phyloP scores from a whole-genome alignment of 2,113 vertebrate species.

The Chiloscyllium plagiosum region DNA sequence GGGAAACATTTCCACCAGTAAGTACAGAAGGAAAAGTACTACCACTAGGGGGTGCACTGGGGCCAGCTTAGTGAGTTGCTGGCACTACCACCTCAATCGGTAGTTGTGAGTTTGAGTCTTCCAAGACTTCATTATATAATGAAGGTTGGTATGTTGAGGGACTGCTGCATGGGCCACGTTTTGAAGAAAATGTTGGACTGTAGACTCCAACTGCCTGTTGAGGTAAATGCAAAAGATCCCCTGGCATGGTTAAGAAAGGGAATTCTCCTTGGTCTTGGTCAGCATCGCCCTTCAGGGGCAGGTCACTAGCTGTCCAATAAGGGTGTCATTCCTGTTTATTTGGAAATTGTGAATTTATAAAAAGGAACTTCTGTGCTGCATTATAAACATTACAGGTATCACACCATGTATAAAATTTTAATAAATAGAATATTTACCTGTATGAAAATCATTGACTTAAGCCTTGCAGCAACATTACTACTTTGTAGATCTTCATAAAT shows the following conservation, averaged over 20 bases:
- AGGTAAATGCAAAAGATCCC: not conserved
- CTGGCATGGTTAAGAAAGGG: not conserved
- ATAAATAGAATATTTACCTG: slow-evolving; percentile 50
- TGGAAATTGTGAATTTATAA: not conserved
- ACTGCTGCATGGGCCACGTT: not conserved
- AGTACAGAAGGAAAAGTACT: not conserved
- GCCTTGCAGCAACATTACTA: slow-evolving; percentile 47
- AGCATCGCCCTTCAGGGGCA: not conserved
- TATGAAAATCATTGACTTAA: slow-evolving; percentile 50
- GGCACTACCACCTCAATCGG: not conserved
- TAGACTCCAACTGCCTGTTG: not conserved
- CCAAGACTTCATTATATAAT: not conserved
- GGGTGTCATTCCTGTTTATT: not conserved
- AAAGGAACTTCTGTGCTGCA: not conserved
- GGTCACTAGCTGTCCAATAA: not conserved
- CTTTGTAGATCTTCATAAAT: slow-evolving; percentile 52
- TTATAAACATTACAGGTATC: not conserved
- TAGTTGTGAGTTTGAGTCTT: not conserved
- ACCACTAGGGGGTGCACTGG: not conserved
- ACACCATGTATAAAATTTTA: slow-evolving; percentile 12
- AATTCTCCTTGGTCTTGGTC: not conserved
- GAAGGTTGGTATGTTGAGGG: not conserved
- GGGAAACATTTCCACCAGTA: not conserved
- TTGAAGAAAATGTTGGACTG: not conserved
- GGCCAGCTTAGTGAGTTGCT: not conserved